These are phyloP conservation scores for Acanthurus leucopareius DNA, from an alignment of 2,797 vertebrate genomes.

Conservation along the genomic window DNA sequence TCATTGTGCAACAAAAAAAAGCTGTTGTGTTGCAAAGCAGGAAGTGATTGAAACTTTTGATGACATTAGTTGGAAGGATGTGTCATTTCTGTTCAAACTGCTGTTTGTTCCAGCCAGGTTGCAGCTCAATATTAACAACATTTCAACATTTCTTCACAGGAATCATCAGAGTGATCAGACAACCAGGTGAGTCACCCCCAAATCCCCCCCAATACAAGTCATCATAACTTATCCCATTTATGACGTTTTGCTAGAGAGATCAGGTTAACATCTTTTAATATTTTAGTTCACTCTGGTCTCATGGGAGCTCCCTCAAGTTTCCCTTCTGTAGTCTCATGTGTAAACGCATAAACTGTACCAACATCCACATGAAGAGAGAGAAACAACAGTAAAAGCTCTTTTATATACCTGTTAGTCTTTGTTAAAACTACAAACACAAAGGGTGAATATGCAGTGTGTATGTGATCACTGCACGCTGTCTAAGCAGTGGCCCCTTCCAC, in stretches of 20 bases:
- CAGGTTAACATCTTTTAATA: background rate
- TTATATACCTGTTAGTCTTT: slow-evolving; percentile 12
- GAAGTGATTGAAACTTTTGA: background rate
- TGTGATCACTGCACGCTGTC: slow-evolving; percentile 24
- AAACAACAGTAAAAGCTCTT: background rate
- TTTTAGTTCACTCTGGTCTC: background rate
- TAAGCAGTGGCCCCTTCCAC: slow-evolving; percentile 39
- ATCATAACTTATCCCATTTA: background rate
- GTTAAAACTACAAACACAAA: slow-evolving; percentile 16
- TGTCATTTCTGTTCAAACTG: background rate
- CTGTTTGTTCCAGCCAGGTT: background rate
- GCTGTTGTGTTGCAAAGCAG: background rate
- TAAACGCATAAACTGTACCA: background rate
- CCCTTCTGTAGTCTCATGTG: background rate
- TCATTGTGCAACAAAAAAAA: background rate
- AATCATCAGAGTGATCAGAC: slow-evolving; percentile 78
- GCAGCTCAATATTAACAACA: background rate
- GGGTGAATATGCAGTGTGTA: background rate
- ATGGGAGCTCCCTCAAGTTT: background rate
- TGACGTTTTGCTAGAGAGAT: background rate
- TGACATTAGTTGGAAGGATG: background rate
- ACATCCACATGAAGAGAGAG: background rate
- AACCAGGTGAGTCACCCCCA: slow-evolving; percentile 69
- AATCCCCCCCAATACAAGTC: background rate
- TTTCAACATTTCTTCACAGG: slow-evolving; percentile 57